These are phyloP conservation scores for Chondrilla cf. caribensis DNA, from an alignment of 37 sponge, comb jelly and placozoan genomes.

Conservation along the genomic window DNA sequence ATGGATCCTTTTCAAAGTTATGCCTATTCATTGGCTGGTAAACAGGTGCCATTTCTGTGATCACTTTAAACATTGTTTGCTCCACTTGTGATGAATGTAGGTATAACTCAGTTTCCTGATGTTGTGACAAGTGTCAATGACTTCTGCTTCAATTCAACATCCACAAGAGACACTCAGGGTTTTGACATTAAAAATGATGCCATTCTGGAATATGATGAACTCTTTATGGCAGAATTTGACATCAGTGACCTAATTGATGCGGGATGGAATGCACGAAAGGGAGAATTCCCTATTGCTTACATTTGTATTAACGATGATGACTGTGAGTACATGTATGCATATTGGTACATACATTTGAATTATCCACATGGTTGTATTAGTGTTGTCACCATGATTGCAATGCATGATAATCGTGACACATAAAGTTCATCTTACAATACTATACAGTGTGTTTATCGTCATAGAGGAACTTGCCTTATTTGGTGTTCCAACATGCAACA, in stretches of 20 bases:
- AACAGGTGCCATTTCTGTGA: too few relatives aligned
- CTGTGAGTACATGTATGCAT: not conserved
- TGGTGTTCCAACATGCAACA: too few relatives aligned
- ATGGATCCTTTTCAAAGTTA: too few relatives aligned
- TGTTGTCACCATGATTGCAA: too few relatives aligned
- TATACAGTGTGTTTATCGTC: too few relatives aligned
- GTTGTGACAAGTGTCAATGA: not conserved
- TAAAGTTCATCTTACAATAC: too few relatives aligned
- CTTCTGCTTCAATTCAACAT: not conserved
- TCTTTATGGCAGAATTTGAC: not conserved
- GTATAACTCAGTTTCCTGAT: not conserved
- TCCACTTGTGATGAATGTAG: not conserved
- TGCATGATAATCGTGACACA: too few relatives aligned
- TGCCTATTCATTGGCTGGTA: too few relatives aligned
- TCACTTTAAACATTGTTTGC: too few relatives aligned
- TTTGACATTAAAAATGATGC: not conserved
- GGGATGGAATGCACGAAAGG: constrained; percentile 2
- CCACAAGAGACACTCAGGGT: not conserved
- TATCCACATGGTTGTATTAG: too few relatives aligned
- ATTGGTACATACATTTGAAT: not conserved
- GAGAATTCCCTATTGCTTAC: not conserved
- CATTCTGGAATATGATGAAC: constrained; percentile 4
- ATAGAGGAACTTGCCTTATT: too few relatives aligned
- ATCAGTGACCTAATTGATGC: not conserved
- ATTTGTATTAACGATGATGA: constrained; percentile 1